Conservation (phyloP, 2,113 vertebrate species). For the Oostethus manadensis region DNA sequence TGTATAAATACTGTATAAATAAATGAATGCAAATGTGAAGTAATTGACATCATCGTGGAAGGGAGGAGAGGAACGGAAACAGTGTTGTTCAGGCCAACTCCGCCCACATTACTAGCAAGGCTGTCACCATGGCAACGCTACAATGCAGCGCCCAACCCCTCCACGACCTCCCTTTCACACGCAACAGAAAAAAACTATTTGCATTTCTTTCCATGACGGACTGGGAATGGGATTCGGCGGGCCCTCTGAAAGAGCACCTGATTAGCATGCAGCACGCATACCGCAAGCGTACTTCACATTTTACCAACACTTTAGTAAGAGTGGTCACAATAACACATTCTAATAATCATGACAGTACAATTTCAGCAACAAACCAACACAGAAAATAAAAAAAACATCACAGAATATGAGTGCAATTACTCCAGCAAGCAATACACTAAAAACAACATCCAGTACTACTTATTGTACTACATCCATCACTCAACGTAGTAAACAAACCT, state of each 20-base stretch:
- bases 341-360: too few species aligned
- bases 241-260: background rate
- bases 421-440: too few species aligned
- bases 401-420: too few species aligned
- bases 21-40: background rate
- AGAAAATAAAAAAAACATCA: too few species aligned
- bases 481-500: too few species aligned
- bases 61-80: background rate
- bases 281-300: background rate
- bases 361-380: too few species aligned
- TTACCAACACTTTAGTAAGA: background rate
- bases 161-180: constrained; percentile 41
- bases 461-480: too few species aligned
- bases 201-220: constrained; percentile 61
- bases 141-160: constrained; percentile 46
- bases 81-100: constrained; percentile 6
- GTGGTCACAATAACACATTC: background rate
- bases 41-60: too few species aligned
- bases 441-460: too few species aligned
- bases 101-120: constrained; percentile 43
- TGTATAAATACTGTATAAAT: background rate
- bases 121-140: constrained; percentile 54
- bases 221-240: constrained; percentile 41
- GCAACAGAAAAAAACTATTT: constrained; percentile 53
- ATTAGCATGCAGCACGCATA: background rate